phyloP scores from a whole-genome alignment of 2,113 vertebrate genomes.

The Thymallus thymallus region DNA sequence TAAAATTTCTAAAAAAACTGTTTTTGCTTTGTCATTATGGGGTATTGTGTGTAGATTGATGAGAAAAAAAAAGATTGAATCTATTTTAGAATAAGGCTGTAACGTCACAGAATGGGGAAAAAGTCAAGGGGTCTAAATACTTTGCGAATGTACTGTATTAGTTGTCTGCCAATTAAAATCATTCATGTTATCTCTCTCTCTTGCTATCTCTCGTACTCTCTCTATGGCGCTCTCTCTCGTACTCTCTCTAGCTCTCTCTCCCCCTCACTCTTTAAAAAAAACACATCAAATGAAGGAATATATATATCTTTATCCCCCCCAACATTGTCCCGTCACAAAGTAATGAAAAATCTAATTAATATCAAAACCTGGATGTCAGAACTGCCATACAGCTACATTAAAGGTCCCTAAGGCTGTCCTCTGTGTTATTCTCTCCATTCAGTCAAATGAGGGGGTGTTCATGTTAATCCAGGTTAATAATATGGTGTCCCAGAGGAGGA shows the following conservation, averaged over 20 bases:
- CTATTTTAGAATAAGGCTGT: too few species aligned
- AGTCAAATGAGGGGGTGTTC: not conserved
- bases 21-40: too few species aligned
- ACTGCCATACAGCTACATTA: slow-evolving; percentile 26
- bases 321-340: slow-evolving; percentile 18
- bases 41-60: too few species aligned
- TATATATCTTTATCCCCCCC: slow-evolving; percentile 24
- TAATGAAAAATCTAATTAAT: slow-evolving; percentile 37
- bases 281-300: slow-evolving; percentile 20
- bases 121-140: not conserved
- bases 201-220: too few species aligned
- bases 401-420: slow-evolving; percentile 6
- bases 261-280: slow-evolving; percentile 6
- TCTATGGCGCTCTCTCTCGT: too few species aligned
- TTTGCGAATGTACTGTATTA: not conserved
- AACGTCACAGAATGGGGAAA: too few species aligned
- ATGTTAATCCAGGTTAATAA: slow-evolving; percentile 28
- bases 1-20: too few species aligned
- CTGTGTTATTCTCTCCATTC: slow-evolving; percentile 5
- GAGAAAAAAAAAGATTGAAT: too few species aligned
- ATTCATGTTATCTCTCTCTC: not conserved
- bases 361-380: slow-evolving; percentile 37
- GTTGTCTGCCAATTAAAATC: too few species aligned
- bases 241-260: too few species aligned
- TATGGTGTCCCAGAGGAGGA: slow-evolving; percentile 23